Percentiles rank a stretch among this genome's conserved stretches.
Conservation (phyloP, 2,113 vertebrate species). For the Chiloscyllium plagiosum region DNA sequence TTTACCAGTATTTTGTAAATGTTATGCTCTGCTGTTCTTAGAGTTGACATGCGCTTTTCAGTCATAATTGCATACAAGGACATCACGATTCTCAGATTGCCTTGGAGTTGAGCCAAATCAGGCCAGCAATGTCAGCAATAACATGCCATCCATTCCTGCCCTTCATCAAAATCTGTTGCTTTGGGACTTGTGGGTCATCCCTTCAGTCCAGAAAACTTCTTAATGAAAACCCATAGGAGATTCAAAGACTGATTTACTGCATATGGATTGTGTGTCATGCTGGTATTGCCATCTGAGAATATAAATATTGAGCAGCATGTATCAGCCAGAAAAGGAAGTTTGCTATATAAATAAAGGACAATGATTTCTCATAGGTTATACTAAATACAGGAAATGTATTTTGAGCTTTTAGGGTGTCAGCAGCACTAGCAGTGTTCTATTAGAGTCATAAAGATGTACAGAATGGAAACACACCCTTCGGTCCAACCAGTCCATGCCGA, state of each 20-base stretch:
- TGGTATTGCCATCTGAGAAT: not conserved
- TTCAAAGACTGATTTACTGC: not conserved
- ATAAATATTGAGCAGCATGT: not conserved
- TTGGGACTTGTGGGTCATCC: not conserved
- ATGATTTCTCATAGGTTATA: not conserved
- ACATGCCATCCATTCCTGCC: not conserved
- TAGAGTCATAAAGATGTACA: not conserved
- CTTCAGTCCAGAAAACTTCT: slow-evolving; percentile 13
- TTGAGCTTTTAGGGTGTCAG: not conserved
- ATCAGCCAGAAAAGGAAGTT: not conserved
- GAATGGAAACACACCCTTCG: too few species aligned
- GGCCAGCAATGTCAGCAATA: slow-evolving; percentile 20
- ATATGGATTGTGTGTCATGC: not conserved
- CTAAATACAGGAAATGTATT: not conserved
- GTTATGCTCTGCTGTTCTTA: not conserved
- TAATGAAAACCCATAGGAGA: not conserved
- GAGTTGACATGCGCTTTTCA: not conserved
- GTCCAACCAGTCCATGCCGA: too few species aligned
- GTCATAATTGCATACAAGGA: not conserved
- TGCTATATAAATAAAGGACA: not conserved
- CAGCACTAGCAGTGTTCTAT: not conserved
- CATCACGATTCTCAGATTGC: slow-evolving; percentile 15
- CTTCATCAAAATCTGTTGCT: not conserved
- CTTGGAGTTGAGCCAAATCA: slow-evolving; percentile 31
- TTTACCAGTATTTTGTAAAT: not conserved